phyloP scores from a whole-genome alignment of 30 jellyfish, hydroid and myxozoan genomes.

The Turritopsis dohrnii region DNA sequence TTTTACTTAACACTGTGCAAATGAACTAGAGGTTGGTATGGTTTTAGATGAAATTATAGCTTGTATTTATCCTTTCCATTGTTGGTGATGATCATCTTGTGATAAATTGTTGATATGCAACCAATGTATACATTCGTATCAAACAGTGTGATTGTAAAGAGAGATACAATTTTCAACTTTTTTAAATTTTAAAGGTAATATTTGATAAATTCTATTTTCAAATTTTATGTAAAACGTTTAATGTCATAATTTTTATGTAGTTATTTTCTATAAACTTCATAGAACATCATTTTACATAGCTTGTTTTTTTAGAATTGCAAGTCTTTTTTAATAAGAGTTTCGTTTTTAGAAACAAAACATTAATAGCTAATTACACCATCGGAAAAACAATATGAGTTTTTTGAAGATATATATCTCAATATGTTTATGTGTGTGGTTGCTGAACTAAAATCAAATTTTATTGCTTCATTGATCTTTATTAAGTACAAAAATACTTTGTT shows the following conservation, averaged over 20 bases:
- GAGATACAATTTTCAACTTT: background rate
- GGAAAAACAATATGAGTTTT: no score
- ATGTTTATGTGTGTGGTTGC: background rate
- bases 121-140: background rate
- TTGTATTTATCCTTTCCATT: background rate
- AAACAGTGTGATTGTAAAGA: background rate
- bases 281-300: no score
- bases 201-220: no score
- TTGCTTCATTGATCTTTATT: background rate
- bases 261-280: no score
- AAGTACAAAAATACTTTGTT: background rate
- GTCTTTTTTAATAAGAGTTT: background rate
- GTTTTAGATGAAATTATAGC: background rate
- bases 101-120: background rate
- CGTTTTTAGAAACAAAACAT: background rate
- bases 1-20: background rate
- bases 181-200: background rate
- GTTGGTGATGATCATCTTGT: background rate
- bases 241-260: background rate
- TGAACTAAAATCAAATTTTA: no score
- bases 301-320: no score
- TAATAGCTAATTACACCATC: background rate
- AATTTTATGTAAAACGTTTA: background rate
- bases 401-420: background rate
- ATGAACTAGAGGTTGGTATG: background rate